A percentile compares a stretch with the other conserved stretches of the same genome.
Evolutionary conservation across 2,797 vertebrate species (phyloP).

Genomic region (Zalophus californianus): DNA sequence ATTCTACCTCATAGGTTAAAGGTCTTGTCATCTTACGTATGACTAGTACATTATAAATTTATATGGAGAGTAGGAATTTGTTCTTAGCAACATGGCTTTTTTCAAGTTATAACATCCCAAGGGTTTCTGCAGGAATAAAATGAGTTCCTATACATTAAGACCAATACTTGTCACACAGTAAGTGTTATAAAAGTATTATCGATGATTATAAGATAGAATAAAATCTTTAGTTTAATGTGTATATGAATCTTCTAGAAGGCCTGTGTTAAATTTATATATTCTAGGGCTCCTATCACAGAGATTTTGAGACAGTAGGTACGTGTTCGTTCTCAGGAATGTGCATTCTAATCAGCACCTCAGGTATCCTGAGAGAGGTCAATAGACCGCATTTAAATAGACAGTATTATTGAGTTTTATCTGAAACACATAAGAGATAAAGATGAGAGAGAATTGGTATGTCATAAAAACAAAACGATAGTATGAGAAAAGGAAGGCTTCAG

Average conservation of each 20-base stretch:
- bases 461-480: background rate
- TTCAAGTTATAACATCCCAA: background rate
- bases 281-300: background rate
- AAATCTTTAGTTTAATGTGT: background rate
- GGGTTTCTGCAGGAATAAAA: slow-evolving; percentile 20
- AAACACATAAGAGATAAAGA: background rate
- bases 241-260: background rate
- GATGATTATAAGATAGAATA: slow-evolving; percentile 29
- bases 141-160: background rate
- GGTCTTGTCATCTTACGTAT: background rate
- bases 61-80: background rate
- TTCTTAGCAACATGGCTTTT: background rate
- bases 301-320: background rate
- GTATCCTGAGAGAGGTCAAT: background rate
- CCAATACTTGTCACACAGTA: background rate
- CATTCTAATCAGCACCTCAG: slow-evolving; percentile 48
- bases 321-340: background rate
- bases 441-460: background rate
- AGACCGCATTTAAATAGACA: background rate
- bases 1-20: background rate
- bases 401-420: background rate
- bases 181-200: background rate
- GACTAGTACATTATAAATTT: background rate
- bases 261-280: background rate
- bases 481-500: background rate